Evolutionary conservation across 2,113 vertebrate species (phyloP).

Genomic region (Psittacula cyanocephala): DNA sequence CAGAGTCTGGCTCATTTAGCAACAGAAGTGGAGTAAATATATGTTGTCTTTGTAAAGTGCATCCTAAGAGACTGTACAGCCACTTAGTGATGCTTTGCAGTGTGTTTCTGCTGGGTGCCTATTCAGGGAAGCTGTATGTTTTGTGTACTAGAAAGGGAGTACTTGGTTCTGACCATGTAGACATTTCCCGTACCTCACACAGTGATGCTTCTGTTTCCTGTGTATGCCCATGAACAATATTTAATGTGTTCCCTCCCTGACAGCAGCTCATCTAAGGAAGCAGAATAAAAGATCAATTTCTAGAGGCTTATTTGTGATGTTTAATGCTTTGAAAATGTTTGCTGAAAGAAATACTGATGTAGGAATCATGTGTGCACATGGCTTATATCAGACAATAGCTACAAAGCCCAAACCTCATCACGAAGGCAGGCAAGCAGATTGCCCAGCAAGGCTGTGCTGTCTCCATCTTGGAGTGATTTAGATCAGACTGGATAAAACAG

Average conservation of each 20-base stretch:
- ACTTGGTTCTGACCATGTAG: background rate
- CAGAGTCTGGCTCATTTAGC: background rate
- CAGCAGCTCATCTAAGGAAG: background rate
- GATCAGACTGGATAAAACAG: background rate
- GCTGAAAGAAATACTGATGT: background rate
- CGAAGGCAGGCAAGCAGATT: background rate
- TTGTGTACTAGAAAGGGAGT: background rate
- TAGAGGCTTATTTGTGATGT: background rate
- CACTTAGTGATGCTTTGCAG: background rate
- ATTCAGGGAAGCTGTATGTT: background rate
- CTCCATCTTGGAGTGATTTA: background rate
- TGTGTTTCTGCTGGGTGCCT: background rate
- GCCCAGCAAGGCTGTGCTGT: background rate
- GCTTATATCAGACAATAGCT: background rate
- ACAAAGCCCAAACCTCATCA: background rate
- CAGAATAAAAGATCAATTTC: background rate
- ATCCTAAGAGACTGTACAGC: background rate
- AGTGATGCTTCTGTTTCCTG: background rate
- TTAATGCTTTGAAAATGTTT: slow-evolving; percentile 13
- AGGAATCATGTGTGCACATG: background rate
- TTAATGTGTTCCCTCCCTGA: background rate
- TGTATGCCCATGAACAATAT: background rate
- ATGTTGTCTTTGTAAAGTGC: background rate
- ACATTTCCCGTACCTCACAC: background rate
- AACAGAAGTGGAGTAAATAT: background rate